phyloP scores from a whole-genome alignment of 2,113 vertebrate genomes.

The Oreocharis arfaki region DNA sequence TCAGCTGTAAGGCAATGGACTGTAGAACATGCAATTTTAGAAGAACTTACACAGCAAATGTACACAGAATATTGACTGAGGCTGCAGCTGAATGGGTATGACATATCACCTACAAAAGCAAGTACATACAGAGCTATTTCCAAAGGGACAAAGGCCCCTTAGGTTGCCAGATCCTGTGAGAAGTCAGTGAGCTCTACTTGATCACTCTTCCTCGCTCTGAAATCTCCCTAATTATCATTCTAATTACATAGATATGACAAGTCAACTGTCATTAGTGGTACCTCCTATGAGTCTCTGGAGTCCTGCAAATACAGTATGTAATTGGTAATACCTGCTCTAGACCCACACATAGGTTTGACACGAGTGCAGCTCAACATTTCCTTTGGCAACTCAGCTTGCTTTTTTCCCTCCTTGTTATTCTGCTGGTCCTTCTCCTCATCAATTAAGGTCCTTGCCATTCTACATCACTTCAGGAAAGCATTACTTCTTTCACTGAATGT shows the following conservation, averaged over 20 bases:
- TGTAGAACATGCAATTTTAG: not conserved
- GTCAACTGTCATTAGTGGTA: not conserved
- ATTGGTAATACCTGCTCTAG: not conserved
- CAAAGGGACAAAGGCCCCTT: not conserved
- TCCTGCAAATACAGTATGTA: not conserved
- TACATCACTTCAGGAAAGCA: not conserved
- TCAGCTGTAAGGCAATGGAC: not conserved
- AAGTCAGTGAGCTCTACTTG: not conserved
- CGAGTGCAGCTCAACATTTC: not conserved
- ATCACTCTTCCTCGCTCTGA: not conserved
- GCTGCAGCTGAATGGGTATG: not conserved
- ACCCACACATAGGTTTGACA: not conserved
- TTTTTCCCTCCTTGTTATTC: rapidly evolving
- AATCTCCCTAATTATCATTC: not conserved
- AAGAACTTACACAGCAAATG: not conserved
- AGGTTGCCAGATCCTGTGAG: not conserved
- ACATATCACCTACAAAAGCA: not conserved
- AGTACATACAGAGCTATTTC: not conserved
- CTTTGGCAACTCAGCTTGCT: not conserved
- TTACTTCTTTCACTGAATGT: not conserved
- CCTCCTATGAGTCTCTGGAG: not conserved
- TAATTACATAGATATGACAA: not conserved
- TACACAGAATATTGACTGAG: not conserved
- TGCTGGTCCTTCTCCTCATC: not conserved
- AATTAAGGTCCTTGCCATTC: not conserved